Evolutionary conservation across 2,797 vertebrate genomes (phyloP).

Genomic region (Chaunax sp.): DNA sequence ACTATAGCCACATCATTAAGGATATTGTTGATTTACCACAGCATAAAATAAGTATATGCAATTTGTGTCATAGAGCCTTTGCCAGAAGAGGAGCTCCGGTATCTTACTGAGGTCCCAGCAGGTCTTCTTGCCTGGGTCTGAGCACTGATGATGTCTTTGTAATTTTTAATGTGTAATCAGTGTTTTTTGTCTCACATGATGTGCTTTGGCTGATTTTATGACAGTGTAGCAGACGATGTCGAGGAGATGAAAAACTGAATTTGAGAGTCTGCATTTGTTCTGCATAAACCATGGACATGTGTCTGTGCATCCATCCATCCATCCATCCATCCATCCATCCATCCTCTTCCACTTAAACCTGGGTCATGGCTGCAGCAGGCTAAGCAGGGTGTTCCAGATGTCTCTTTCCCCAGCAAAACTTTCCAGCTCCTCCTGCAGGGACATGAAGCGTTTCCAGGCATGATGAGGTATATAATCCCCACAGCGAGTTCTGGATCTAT

Average conservation of each 20-base stretch:
- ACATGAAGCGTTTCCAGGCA: background rate
- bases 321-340: too few species aligned
- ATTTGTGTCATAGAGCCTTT: background rate
- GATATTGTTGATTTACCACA: constrained; percentile 33
- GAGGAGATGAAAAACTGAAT: background rate
- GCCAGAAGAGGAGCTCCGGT: background rate
- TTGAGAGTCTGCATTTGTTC: background rate
- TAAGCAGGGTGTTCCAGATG: too few species aligned
- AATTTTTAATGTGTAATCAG: background rate
- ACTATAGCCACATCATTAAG: constrained; percentile 38
- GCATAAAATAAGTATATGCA: constrained; percentile 25
- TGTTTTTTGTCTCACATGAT: background rate
- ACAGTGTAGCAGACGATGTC: background rate
- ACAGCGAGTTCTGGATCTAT: too few species aligned
- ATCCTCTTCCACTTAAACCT: too few species aligned
- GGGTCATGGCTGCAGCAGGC: too few species aligned
- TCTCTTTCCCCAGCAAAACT: too few species aligned
- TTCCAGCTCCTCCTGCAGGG: too few species aligned
- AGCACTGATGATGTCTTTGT: background rate
- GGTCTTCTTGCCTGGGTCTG: background rate
- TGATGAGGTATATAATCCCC: background rate
- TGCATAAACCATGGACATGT: background rate
- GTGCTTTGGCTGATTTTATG: background rate
- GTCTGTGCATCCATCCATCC: too few species aligned
- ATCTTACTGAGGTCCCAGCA: background rate